Evolutionary conservation across 2,113 vertebrate species (phyloP).

Genomic region (Passerina amoena): DNA sequence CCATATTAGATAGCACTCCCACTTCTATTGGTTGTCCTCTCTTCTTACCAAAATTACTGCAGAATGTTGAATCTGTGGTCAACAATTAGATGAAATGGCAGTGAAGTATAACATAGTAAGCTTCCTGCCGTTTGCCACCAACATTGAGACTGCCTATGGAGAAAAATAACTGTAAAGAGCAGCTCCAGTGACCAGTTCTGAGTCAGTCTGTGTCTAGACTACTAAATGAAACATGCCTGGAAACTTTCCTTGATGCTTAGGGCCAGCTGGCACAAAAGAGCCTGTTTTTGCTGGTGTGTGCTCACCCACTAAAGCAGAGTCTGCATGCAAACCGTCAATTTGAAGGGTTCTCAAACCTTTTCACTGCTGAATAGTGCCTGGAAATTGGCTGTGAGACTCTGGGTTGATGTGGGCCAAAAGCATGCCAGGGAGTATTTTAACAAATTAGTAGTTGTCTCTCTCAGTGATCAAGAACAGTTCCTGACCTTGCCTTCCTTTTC

Average conservation of each 20-base stretch:
- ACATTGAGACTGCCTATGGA: not conserved
- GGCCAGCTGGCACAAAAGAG: conserved; percentile 30
- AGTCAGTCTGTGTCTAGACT: conserved; percentile 34
- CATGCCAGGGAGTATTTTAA: conserved; percentile 1
- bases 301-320: not conserved
- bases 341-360: conserved; percentile 4
- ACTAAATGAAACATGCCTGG: not conserved
- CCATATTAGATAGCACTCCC: rapidly evolving
- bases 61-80: not conserved
- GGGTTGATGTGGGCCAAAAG: not conserved
- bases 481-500: not conserved
- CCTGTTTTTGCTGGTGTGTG: not conserved
- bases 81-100: not conserved
- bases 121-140: not conserved
- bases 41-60: not conserved
- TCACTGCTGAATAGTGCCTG: not conserved
- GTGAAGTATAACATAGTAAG: not conserved
- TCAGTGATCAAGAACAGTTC: not conserved
- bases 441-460: not conserved
- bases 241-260: not conserved
- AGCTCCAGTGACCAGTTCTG: not conserved
- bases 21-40: not conserved
- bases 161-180: not conserved
- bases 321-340: conserved; percentile 8
- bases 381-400: not conserved